Evolutionary conservation across 2,888 invertebrate species (phyloP).

Genomic region (Sphinx pinastri): DNA sequence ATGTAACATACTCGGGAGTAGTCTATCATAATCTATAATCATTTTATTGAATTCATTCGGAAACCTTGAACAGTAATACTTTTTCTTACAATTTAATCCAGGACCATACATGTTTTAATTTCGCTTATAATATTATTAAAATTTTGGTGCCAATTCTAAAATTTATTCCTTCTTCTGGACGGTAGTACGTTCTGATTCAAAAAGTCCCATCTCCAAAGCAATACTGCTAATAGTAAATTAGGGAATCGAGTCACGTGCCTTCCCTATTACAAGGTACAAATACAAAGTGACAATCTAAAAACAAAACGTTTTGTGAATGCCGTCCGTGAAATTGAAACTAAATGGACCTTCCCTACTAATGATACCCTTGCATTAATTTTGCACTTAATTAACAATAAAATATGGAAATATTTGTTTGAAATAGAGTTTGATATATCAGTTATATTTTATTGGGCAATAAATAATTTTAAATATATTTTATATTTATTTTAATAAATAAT

Average conservation of each 20-base stretch:
- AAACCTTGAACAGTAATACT: no score
- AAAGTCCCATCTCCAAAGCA: slow-evolving; percentile 40
- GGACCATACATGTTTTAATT: no score
- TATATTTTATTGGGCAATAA: no score
- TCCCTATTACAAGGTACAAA: slow-evolving; percentile 73
- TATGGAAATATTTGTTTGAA: slow-evolving; percentile 24
- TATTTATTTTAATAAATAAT: no score
- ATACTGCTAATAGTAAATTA: slow-evolving; percentile 52
- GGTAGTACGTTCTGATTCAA: slow-evolving; percentile 35
- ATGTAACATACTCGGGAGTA: no score
- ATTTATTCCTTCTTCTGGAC: not conserved
- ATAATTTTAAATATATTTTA: no score
- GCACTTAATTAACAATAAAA: slow-evolving; percentile 36
- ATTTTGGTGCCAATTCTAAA: no score
- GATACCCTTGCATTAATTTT: slow-evolving; percentile 42
- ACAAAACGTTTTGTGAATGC: slow-evolving; percentile 61
- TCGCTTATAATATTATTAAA: no score
- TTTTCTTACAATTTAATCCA: no score
- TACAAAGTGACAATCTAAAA: slow-evolving; percentile 71
- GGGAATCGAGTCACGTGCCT: slow-evolving; percentile 63
- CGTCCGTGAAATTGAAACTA: slow-evolving; percentile 59
- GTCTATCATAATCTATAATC: no score
- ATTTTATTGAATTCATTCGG: no score
- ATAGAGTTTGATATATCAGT: not conserved
- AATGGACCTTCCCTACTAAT: slow-evolving; percentile 51